Evolutionary conservation across 2,113 vertebrate species (phyloP).

Genomic region (Stercorarius parasiticus): DNA sequence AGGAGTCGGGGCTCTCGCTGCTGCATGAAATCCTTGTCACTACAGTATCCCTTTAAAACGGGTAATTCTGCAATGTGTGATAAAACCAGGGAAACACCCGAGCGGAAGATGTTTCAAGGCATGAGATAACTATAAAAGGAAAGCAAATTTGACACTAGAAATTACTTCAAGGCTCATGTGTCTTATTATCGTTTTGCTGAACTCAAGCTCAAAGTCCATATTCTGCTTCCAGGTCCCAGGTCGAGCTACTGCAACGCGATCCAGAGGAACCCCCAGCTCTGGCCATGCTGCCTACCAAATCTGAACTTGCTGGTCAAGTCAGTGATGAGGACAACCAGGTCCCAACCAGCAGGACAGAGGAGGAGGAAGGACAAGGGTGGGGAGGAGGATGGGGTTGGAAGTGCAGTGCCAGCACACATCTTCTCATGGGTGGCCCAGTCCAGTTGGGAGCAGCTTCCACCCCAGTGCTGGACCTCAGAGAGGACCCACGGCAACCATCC

Average conservation of each 20-base stretch:
- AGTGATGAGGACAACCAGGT: neutral
- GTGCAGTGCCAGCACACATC: neutral
- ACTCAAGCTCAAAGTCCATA: neutral
- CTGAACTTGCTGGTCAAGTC: neutral
- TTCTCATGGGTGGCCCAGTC: neutral
- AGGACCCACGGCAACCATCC: accelerated
- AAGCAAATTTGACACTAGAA: neutral
- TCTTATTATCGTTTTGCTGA: neutral
- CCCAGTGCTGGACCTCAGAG: neutral
- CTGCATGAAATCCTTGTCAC: neutral
- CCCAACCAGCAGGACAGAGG: neutral
- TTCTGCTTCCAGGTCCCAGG: neutral
- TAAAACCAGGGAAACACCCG: neutral
- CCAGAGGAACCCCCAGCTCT: neutral
- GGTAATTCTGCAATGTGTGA: neutral
- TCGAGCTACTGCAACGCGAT: accelerated
- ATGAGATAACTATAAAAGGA: neutral
- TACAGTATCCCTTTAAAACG: no score
- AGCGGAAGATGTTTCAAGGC: neutral
- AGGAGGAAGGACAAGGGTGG: neutral
- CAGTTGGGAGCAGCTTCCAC: neutral
- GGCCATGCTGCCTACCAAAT: neutral
- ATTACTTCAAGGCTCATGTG: no score
- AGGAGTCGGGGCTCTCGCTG: neutral
- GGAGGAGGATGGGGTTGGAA: neutral